Percentiles rank a stretch among this genome's conserved stretches.
Evolutionary conservation across 2,888 invertebrate genomes (phyloP).

Genomic region (Beris chalybata): DNA sequence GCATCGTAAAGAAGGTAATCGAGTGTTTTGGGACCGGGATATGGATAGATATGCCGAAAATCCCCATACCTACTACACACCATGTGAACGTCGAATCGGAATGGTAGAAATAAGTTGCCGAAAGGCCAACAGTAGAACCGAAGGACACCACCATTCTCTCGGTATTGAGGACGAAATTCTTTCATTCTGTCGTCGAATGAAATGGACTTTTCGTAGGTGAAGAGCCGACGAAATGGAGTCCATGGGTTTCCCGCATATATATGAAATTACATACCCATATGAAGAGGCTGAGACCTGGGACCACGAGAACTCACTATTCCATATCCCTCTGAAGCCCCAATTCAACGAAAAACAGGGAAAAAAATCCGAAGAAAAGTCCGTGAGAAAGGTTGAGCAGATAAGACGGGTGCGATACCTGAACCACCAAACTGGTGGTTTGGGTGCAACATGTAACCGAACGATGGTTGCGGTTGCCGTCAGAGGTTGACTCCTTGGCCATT

Average conservation of each 20-base stretch:
- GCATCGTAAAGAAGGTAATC: slow-evolving; percentile 38
- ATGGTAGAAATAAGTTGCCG: slow-evolving; percentile 34
- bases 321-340: slow-evolving; percentile 6
- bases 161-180: slow-evolving; percentile 1
- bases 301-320: slow-evolving; percentile 3
- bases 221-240: slow-evolving; percentile 19
- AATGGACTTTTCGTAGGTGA: slow-evolving; percentile 6
- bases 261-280: slow-evolving; percentile 25
- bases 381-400: slow-evolving; percentile 10
- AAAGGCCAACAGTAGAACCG: slow-evolving; percentile 26
- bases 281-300: background rate
- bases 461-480: slow-evolving; percentile 13
- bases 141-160: slow-evolving; percentile 9
- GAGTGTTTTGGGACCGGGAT: slow-evolving; percentile 31
- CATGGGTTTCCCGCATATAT: slow-evolving; percentile 27
- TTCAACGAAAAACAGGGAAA: slow-evolving; percentile 1
- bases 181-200: background rate
- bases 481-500: slow-evolving; percentile 31
- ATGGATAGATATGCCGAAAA: slow-evolving; percentile 5
- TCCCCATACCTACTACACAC: background rate
- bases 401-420: background rate
- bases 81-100: slow-evolving; percentile 13
- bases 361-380: background rate
- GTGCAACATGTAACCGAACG: background rate
- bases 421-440: background rate